Base-by-base conservation (phyloP, 1,140 invertebrate genomes). In the Panagrolaimus sp. region DNA sequence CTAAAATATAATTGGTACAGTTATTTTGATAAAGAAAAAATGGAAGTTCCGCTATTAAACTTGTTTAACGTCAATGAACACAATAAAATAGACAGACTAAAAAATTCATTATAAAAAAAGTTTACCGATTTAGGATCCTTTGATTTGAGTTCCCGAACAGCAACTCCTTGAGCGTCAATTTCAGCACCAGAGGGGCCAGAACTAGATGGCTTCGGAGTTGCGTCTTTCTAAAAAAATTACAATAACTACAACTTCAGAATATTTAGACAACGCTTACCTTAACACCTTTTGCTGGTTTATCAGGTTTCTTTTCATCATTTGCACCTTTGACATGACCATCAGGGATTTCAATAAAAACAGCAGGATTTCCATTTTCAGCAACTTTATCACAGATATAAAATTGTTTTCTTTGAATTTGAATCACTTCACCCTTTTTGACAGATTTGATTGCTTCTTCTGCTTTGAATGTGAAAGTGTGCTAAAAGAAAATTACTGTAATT, bases 321-420 rank as follows among this genome's bases (percentile, higher is more conserved):
- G 52, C 52, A 21, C 52, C 52, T 26, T 21, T 28, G 8, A 58
- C 52, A 58, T 58, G 52, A 58, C 74, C 80, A 66, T 81, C 80
- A n/a, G 80, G 80, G 58, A 81, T 77, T 21, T 58, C 65, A 46
- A 81, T 81, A 7, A 81, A 68, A 9, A 78, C 55, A 28, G 71
- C 43, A 1, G 45, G 6, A 15, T 71, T 28, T 17, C 73, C 70
- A 17, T 15, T 43, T 17, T 24, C 32, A 65, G 73, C 78, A 3
- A 32, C 62, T 48, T 70, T 44, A 62, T 97, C 94, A 75, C 92
- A 92, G 73, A 92, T 89, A 86, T 93, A 97, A 86, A 92, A 97
- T 24, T 96, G 95, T 83, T 91, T 90, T 71, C 96, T 87, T 83
- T 96, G 94, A 38, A 98, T 85, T 83, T 99, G 94, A 81, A 99